Evolutionary conservation across 2,113 vertebrate genomes (phyloP).

Genomic region (Lepus europaeus): DNA sequence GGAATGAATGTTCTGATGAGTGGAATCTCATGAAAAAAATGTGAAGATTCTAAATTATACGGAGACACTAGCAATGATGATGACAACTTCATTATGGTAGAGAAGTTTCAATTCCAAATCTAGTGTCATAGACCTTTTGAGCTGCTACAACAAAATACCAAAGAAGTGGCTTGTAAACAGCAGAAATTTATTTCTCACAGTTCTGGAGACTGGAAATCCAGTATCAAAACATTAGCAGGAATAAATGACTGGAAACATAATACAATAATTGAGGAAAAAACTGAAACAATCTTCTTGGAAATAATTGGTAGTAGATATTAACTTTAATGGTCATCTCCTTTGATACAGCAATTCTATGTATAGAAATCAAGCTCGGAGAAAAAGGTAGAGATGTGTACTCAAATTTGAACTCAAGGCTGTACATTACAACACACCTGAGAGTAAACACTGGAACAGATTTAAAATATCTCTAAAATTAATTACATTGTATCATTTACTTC

Average conservation of each 20-base stretch:
- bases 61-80: background rate
- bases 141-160: background rate
- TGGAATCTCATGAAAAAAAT: background rate
- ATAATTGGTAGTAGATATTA: background rate
- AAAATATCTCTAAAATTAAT: background rate
- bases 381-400: background rate
- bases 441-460: background rate
- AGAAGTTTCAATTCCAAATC: background rate
- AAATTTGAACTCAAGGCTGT: background rate
- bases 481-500: background rate
- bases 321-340: background rate
- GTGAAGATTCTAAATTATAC: background rate
- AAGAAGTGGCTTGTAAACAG: background rate
- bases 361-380: background rate
- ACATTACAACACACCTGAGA: background rate
- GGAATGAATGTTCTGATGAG: background rate
- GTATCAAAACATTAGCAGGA: background rate
- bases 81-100: background rate
- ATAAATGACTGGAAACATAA: background rate
- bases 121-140: too few species aligned
- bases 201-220: background rate
- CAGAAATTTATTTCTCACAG: background rate
- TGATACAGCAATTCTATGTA: background rate
- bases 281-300: background rate
- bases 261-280: background rate